Conservation (phyloP, 2,888 invertebrate species). For the Auanema freiburgensis region DNA sequence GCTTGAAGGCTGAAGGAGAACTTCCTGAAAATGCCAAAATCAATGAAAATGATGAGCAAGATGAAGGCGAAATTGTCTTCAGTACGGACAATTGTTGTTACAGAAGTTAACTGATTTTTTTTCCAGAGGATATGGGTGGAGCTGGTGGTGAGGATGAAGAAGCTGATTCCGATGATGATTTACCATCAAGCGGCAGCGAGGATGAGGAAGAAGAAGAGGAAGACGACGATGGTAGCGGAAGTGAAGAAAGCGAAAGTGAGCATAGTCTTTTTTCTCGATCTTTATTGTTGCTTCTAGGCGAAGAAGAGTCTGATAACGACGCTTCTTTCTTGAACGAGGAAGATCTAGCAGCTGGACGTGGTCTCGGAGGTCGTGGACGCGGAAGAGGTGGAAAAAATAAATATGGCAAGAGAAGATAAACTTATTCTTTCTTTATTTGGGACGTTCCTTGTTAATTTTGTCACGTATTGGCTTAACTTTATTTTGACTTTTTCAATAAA, state of each 20-base stretch:
- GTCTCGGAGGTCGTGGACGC: slow-evolving; percentile 24
- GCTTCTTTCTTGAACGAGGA: slow-evolving; percentile 39
- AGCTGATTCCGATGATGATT: slow-evolving; percentile 24
- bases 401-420: slow-evolving; percentile 43
- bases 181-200: slow-evolving; percentile 23
- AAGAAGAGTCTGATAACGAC: slow-evolving; percentile 20
- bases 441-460: not conserved
- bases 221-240: slow-evolving; percentile 21
- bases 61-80: slow-evolving; percentile 60
- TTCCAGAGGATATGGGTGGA: slow-evolving; percentile 40
- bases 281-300: not conserved
- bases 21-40: slow-evolving; percentile 84
- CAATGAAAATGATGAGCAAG: slow-evolving; percentile 59
- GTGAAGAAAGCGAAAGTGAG: slow-evolving; percentile 19
- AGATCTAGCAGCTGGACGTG: slow-evolving; percentile 45
- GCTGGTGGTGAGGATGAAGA: slow-evolving; percentile 36
- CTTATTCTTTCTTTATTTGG: not conserved
- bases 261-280: not conserved
- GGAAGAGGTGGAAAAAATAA: slow-evolving; percentile 43
- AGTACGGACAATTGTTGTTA: slow-evolving; percentile 16
- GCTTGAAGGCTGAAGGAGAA: slow-evolving; percentile 97
- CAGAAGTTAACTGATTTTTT: not conserved
- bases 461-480: not conserved
- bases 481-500: slow-evolving; percentile 2
- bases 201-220: slow-evolving; percentile 30